Base-by-base conservation (phyloP, 2,888 invertebrate genomes). In the Lasioglossum marginatum region DNA sequence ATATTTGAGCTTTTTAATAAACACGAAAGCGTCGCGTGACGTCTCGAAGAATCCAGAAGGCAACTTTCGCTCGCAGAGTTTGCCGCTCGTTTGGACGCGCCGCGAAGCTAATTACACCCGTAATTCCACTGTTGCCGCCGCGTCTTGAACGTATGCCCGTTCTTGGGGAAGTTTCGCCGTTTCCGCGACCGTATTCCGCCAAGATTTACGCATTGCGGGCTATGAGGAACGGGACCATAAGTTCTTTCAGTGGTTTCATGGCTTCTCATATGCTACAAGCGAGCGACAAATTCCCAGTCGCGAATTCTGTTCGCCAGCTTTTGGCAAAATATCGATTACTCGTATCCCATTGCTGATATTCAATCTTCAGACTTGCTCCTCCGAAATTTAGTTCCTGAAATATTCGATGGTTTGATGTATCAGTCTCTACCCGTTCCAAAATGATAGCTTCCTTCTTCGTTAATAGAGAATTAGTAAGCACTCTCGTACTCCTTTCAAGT, bases 131-230 rank as follows among this genome's bases (percentile, higher is more conserved):
- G 71, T 60, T 60, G 70, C 52, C 27, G 12, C 14, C 34, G 45
- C 27, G 43, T 77, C 82, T 77, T 81, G 40, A 72, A 77, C 73
- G 43, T 57, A 40, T 37, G 76, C 31, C 19, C 40, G 12, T 16
- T 31, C 2, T 52, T 27, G n/a, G 10, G 72, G 78, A 82, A 73
- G 81, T 63, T 77, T 57, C 75, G 71, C 66, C 31, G 45, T 77
- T 66, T 71, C 40, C 16, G 66, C 72, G 79, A 43, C 77, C 77
- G 79, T 82, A 48, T 77, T 72, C 48, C 77, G 60, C 23, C 37
- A 77, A 76, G 88, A 90, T 85, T 89, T 88, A 83, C 81, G 77
- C 79, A 77, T 83, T 75, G 83, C 85, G 70, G 83, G 45, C 72
- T 77, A 40, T 70, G 77, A 79, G 79, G 45, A 60, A 70, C 73